phyloP scores from a whole-genome alignment of 2,113 vertebrate species.

The Tragelaphus imberbis region DNA sequence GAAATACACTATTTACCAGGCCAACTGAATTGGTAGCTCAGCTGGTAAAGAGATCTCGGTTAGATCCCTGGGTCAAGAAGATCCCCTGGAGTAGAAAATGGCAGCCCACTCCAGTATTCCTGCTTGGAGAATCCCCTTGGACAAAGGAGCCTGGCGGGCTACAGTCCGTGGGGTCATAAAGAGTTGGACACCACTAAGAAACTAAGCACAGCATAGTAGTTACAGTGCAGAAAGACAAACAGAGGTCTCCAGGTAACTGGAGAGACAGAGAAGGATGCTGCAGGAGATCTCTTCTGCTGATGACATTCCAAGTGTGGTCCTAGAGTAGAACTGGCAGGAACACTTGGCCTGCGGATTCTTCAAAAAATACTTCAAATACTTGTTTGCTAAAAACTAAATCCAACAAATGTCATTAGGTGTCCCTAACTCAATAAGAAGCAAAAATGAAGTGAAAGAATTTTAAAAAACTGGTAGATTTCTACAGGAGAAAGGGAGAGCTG shows the following conservation, averaged over 20 bases:
- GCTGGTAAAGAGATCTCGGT: neutral
- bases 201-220: neutral
- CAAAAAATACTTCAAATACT: neutral
- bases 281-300: neutral
- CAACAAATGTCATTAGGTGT: neutral
- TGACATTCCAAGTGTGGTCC: neutral
- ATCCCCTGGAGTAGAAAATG: neutral
- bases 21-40: neutral
- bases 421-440: neutral
- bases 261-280: neutral
- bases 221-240: neutral
- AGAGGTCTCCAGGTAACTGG: neutral
- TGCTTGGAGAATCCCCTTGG: neutral
- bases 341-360: neutral
- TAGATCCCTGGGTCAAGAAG: accelerated
- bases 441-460: neutral
- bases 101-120: neutral
- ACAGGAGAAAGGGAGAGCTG: neutral
- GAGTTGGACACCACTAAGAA: neutral
- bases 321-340: neutral
- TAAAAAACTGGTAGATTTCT: neutral
- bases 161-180: neutral
- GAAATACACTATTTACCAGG: neutral
- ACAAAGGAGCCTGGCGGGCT: neutral
- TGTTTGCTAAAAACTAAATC: neutral